Percentiles rank a stretch among this genome's conserved stretches.
These are phyloP conservation scores for Eupithecia abbreviata DNA, from an alignment of 2,888 invertebrate species.

Conservation along the genomic window DNA sequence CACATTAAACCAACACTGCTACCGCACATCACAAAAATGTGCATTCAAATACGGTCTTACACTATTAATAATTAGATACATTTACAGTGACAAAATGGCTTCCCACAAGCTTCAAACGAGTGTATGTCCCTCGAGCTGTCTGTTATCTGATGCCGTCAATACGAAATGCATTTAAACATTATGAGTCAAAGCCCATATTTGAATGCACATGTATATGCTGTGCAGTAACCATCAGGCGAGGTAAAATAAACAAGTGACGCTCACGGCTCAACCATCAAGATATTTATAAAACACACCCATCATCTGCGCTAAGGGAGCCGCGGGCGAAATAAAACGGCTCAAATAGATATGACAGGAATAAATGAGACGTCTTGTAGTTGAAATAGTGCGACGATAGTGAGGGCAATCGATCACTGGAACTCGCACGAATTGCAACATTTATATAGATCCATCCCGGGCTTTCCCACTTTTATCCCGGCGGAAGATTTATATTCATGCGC, in stretches of 20 bases:
- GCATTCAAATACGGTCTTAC: too few species aligned
- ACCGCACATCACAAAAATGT: too few species aligned
- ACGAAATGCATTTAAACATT: too few species aligned
- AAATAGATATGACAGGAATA: conserved; percentile 69
- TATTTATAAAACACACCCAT: conserved; percentile 59
- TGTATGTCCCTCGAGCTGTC: too few species aligned
- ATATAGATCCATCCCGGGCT: conserved; percentile 70
- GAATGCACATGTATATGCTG: too few species aligned
- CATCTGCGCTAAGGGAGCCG: conserved; percentile 57
- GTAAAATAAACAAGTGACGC: conserved; percentile 52
- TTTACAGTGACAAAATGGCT: too few species aligned
- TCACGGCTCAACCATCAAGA: conserved; percentile 45
- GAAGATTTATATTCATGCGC: conserved; percentile 76
- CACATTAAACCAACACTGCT: too few species aligned
- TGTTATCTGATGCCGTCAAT: too few species aligned
- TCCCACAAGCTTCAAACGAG: too few species aligned
- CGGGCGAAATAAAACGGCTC: conserved; percentile 61
- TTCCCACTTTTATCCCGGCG: conserved; percentile 70
- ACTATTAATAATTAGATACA: too few species aligned
- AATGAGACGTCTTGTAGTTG: conserved; percentile 74
- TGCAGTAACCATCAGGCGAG: conserved; percentile 18
- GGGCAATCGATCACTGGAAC: conserved; percentile 72
- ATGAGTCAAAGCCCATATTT: too few species aligned
- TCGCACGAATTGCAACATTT: conserved; percentile 76
- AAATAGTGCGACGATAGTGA: conserved; percentile 72